phyloP scores from a whole-genome alignment of 2,113 vertebrate species.

The Daubentonia madagascariensis region DNA sequence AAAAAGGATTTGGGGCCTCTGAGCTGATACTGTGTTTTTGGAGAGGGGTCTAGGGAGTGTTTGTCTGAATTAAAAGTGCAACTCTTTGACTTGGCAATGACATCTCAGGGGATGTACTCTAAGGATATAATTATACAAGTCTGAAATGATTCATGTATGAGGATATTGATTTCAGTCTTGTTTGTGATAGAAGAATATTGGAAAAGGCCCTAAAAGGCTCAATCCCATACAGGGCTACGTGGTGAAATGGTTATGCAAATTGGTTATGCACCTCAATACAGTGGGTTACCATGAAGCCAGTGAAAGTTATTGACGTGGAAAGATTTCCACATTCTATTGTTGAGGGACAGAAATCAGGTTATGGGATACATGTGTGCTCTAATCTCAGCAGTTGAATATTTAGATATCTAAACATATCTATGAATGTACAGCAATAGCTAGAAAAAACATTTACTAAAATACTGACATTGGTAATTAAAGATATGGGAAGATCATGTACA shows the following conservation, averaged over 20 bases:
- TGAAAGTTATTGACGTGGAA: background rate
- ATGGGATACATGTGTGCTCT: background rate
- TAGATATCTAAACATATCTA: background rate
- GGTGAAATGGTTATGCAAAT: background rate
- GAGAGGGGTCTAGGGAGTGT: background rate
- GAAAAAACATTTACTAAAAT: background rate
- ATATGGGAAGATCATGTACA: background rate
- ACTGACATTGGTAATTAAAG: background rate
- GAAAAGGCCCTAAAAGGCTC: background rate
- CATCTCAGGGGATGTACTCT: background rate
- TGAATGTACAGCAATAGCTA: background rate
- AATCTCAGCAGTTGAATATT: background rate
- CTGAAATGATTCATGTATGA: background rate
- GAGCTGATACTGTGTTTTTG: background rate
- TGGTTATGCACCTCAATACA: too few species aligned
- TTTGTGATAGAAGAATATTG: background rate
- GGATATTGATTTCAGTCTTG: background rate
- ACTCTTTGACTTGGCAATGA: background rate
- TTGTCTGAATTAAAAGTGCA: background rate
- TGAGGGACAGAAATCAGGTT: background rate
- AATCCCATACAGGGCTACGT: background rate
- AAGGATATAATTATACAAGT: background rate
- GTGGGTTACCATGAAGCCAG: background rate
- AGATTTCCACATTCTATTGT: background rate
- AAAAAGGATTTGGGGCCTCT: background rate